These are phyloP conservation scores for Narcine bancroftii DNA, from an alignment of 2,113 vertebrate genomes.

Conservation along the genomic window DNA sequence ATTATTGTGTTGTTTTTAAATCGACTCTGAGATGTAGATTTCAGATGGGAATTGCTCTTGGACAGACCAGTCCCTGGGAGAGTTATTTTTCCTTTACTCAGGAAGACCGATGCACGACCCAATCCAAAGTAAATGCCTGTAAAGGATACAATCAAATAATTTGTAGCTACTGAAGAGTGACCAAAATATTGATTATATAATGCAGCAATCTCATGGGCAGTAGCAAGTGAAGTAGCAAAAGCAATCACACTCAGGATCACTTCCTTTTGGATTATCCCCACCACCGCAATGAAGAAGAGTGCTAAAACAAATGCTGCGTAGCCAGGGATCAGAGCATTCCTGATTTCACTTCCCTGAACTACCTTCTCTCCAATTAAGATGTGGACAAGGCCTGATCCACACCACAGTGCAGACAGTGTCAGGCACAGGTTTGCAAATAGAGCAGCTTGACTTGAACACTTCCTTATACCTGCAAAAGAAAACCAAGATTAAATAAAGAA, in stretches of 20 bases:
- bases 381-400: conserved; percentile 61
- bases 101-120: conserved; percentile 54
- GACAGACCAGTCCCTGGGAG: conserved; percentile 53
- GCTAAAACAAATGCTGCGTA: conserved; percentile 62
- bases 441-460: conserved; percentile 48
- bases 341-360: conserved; percentile 43
- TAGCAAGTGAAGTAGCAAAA: conserved; percentile 57
- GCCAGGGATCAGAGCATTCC: conserved; percentile 61
- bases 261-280: conserved; percentile 54
- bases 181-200: conserved; percentile 51
- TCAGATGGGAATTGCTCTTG: background rate
- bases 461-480: conserved; percentile 55
- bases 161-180: conserved; percentile 63
- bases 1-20: conserved; percentile 41
- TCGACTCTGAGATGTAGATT: background rate
- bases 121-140: conserved; percentile 61
- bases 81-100: conserved; percentile 51
- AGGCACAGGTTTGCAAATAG: conserved; percentile 64
- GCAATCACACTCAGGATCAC: conserved; percentile 55
- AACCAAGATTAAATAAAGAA: background rate
- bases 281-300: conserved; percentile 56
- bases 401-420: conserved; percentile 68
- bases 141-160: conserved; percentile 63
- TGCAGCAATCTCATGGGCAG: conserved; percentile 65
- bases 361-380: conserved; percentile 59